Conservation (phyloP, 2,113 vertebrate species). For the Nibea albiflora region DNA sequence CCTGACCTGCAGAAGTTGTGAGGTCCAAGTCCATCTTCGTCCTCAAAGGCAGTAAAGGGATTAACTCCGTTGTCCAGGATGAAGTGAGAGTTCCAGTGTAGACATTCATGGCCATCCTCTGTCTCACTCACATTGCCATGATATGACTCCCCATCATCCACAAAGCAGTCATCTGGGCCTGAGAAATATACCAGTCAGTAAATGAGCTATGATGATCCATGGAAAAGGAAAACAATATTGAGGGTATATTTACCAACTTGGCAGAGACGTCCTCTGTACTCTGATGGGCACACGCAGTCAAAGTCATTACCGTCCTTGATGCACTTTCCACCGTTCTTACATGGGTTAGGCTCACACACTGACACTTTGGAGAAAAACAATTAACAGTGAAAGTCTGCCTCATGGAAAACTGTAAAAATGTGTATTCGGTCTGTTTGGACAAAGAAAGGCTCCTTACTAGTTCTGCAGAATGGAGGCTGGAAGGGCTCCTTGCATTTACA, state of each 20-base stretch:
- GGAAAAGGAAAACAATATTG: neutral
- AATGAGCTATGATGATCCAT: neutral
- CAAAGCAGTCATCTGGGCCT: slow-evolving; percentile 82
- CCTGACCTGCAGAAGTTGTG: slow-evolving; percentile 86
- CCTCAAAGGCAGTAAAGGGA: slow-evolving; percentile 65
- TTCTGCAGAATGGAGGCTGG: slow-evolving; percentile 76
- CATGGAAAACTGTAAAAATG: neutral
- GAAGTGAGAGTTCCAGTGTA: slow-evolving; percentile 85
- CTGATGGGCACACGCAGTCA: slow-evolving; percentile 75
- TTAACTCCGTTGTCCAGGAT: slow-evolving; percentile 64
- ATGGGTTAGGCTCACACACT: slow-evolving; percentile 78
- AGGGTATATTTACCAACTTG: slow-evolving; percentile 77
- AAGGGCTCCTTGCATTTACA: slow-evolving; percentile 85
- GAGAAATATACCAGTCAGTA: neutral
- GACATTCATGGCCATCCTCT: slow-evolving; percentile 77
- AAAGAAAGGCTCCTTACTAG: slow-evolving; percentile 56
- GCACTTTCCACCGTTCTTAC: slow-evolving; percentile 80
- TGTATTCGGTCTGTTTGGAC: neutral
- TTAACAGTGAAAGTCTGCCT: neutral
- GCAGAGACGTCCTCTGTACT: slow-evolving; percentile 79
- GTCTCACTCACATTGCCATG: slow-evolving; percentile 81
- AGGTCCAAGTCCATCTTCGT: slow-evolving; percentile 74
- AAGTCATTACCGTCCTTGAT: slow-evolving; percentile 69
- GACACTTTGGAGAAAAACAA: slow-evolving; percentile 57
- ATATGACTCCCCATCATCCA: slow-evolving; percentile 81